Conservation (phyloP, 2,888 invertebrate species). For the Plagodis dolabraria region DNA sequence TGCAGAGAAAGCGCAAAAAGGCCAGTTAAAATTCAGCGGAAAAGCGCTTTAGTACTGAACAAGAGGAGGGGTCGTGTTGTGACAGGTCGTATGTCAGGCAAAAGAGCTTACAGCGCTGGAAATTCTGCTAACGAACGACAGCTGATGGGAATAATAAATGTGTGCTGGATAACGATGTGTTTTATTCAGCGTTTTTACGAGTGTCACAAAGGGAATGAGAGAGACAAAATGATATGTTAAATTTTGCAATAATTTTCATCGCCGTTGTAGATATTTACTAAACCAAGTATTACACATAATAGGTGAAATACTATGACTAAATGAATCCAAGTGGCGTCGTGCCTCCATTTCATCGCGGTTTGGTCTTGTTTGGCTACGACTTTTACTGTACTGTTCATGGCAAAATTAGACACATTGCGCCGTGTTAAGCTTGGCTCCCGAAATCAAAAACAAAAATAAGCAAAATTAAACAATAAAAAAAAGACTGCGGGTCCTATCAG, state of each 20-base stretch:
- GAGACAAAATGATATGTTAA: constrained; percentile 6
- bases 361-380: too few relatives aligned
- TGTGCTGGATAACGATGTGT: constrained; percentile 34
- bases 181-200: constrained; percentile 19
- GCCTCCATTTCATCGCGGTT: too few relatives aligned
- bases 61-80: constrained; percentile 29
- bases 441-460: too few relatives aligned
- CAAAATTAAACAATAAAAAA: too few relatives aligned
- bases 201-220: constrained; percentile 1
- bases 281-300: too few relatives aligned
- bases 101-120: constrained; percentile 31
- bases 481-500: too few relatives aligned
- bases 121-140: constrained; percentile 40
- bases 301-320: too few relatives aligned
- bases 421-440: too few relatives aligned
- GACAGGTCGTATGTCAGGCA: constrained; percentile 39
- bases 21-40: constrained; percentile 27
- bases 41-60: constrained; percentile 30
- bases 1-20: constrained; percentile 27
- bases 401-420: too few relatives aligned
- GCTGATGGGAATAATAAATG: constrained; percentile 39
- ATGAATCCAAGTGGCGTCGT: too few relatives aligned
- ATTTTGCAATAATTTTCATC: not conserved
- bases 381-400: too few relatives aligned
- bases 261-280: not conserved